These are phyloP conservation scores for Lasioglossum zephyrum DNA, from an alignment of 2,888 invertebrate genomes.

Conservation along the genomic window DNA sequence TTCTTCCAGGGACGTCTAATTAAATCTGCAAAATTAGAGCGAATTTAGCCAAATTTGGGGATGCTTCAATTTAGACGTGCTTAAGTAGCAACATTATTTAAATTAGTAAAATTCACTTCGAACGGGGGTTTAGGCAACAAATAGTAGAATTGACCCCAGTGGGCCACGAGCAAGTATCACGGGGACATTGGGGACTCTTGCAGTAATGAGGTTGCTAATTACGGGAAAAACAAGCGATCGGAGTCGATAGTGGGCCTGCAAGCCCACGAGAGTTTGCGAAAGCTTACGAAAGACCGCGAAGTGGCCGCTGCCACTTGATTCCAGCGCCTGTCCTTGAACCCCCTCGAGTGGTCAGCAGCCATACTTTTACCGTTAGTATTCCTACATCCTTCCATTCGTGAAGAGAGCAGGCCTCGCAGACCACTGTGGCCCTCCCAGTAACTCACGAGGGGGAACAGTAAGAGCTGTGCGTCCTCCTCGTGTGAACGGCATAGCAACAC, in stretches of 20 bases:
- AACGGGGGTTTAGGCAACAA: neutral
- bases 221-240: neutral
- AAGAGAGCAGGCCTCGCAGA: slow-evolving; percentile 65
- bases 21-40: neutral
- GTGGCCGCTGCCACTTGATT: slow-evolving; percentile 69
- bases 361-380: slow-evolving; percentile 82
- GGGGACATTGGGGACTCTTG: neutral
- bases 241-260: neutral
- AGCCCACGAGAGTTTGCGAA: slow-evolving; percentile 21
- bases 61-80: neutral
- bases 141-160: neutral
- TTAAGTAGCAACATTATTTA: neutral
- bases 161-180: neutral
- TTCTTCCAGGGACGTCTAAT: neutral
- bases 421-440: slow-evolving; percentile 69
- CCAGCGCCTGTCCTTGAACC: slow-evolving; percentile 81
- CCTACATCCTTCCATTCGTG: slow-evolving; percentile 80
- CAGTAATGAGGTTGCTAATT: neutral
- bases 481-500: slow-evolving; percentile 72
- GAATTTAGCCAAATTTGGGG: neutral
- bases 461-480: slow-evolving; percentile 61
- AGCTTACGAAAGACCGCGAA: slow-evolving; percentile 43
- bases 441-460: slow-evolving; percentile 70
- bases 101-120: neutral
- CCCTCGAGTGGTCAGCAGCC: slow-evolving; percentile 75